Conservation (phyloP, 2,797 vertebrate genomes). For the Huso huso region DNA sequence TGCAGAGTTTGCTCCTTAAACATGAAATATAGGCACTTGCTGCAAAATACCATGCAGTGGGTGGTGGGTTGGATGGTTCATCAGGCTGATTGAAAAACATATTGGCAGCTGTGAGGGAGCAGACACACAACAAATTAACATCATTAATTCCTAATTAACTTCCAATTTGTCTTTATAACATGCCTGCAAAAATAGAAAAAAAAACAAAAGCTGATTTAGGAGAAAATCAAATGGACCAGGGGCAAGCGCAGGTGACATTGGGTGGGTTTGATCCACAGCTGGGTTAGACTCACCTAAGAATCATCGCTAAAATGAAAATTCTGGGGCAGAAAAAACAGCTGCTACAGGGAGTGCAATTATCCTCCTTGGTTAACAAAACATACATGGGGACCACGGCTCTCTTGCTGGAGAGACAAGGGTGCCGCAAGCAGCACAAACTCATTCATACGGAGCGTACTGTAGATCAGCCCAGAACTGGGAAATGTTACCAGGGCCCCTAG, state of each 20-base stretch:
- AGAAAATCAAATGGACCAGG: slow-evolving; percentile 1
- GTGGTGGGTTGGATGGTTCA: slow-evolving; percentile 42
- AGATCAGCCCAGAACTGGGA: background rate
- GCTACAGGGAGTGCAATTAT: background rate
- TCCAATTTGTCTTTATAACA: slow-evolving; percentile 45
- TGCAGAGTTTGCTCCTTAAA: slow-evolving; percentile 16
- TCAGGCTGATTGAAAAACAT: slow-evolving; percentile 33
- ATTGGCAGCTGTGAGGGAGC: slow-evolving; percentile 50
- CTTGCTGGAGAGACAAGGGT: background rate
- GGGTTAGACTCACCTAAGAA: slow-evolving; percentile 17
- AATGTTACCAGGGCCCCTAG: background rate
- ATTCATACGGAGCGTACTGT: background rate
- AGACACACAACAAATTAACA: slow-evolving; percentile 53
- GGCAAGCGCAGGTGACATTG: slow-evolving; percentile 1
- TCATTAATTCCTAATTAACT: slow-evolving; percentile 42
- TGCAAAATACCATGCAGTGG: slow-evolving; percentile 28
- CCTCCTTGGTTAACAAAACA: background rate
- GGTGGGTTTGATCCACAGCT: background rate
- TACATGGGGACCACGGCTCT: background rate
- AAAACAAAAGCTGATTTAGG: slow-evolving; percentile 18
- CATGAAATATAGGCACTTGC: background rate
- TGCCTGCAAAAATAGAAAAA: slow-evolving; percentile 31
- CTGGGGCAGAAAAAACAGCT: background rate
- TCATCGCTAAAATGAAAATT: slow-evolving; percentile 26
- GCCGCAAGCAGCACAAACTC: background rate